Evolutionary conservation across 2,113 vertebrate species (phyloP).

Genomic region (Gymnocephalus cernua): DNA sequence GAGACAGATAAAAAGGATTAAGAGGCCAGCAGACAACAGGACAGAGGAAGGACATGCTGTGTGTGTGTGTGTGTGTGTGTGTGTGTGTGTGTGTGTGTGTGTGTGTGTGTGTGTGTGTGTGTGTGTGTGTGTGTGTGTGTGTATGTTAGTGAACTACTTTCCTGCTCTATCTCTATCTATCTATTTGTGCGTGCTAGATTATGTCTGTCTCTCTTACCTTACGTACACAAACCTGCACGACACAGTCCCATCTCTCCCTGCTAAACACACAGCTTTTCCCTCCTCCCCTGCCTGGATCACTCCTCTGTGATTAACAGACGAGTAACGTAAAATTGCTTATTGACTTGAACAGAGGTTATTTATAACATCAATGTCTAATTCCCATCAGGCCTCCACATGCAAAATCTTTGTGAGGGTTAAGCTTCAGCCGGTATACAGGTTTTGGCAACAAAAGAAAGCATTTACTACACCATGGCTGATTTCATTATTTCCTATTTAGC

Average conservation of each 20-base stretch:
- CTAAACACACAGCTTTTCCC: slow-evolving; percentile 21
- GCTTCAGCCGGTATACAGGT: slow-evolving; percentile 34
- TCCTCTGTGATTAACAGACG: slow-evolving; percentile 68
- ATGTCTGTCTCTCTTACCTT: slow-evolving; percentile 54
- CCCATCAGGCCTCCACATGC: slow-evolving; percentile 44
- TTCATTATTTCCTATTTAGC: slow-evolving; percentile 55
- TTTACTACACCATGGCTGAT: slow-evolving; percentile 36
- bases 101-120: slow-evolving; percentile 13
- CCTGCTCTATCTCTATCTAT: slow-evolving; percentile 23
- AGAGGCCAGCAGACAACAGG: slow-evolving; percentile 67
- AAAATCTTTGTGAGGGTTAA: slow-evolving; percentile 59
- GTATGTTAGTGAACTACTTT: slow-evolving; percentile 19
- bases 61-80: slow-evolving; percentile 37
- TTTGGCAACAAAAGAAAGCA: slow-evolving; percentile 40
- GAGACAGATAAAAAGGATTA: slow-evolving; percentile 75
- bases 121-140: slow-evolving; percentile 37
- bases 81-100: slow-evolving; percentile 30
- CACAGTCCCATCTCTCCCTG: slow-evolving; percentile 34
- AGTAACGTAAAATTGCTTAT: slow-evolving; percentile 78
- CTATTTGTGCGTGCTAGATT: slow-evolving; percentile 38
- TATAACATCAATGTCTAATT: slow-evolving; percentile 73
- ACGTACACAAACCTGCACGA: slow-evolving; percentile 27
- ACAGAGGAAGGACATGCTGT: slow-evolving; percentile 64
- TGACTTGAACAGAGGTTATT: slow-evolving; percentile 75
- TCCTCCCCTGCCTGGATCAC: slow-evolving; percentile 31